Percentiles rank a stretch among this genome's conserved stretches.
Conservation (phyloP, 2,797 vertebrate genomes). For the Malacoraja senta region DNA sequence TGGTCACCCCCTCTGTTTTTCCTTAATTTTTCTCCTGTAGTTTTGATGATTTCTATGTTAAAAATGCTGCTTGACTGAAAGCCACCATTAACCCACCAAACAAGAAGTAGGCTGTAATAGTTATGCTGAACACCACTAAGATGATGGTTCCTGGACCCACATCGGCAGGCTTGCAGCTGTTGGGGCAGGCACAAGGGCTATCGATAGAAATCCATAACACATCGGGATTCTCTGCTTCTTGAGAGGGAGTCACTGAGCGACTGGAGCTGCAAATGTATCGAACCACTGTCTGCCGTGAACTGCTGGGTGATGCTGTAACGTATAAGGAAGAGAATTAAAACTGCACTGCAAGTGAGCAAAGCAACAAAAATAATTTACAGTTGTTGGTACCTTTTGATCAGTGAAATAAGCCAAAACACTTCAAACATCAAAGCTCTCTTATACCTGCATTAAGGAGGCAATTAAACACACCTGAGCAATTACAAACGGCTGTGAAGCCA, state of each 20-base stretch:
- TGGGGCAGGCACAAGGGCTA: constrained; percentile 63
- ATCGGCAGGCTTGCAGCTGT: constrained; percentile 57
- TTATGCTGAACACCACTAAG: constrained; percentile 60
- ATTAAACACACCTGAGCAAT: too few species aligned
- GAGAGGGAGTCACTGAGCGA: constrained; percentile 46
- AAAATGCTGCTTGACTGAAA: too few species aligned
- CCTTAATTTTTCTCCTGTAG: too few species aligned
- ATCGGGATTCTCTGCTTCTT: constrained; percentile 40
- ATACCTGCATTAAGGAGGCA: too few species aligned
- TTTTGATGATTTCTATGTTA: background rate
- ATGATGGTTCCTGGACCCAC: constrained; percentile 62
- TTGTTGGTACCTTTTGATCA: background rate
- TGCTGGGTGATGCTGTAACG: constrained; percentile 39
- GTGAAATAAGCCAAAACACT: background rate
- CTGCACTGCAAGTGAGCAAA: background rate
- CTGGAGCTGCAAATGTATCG: constrained; percentile 61
- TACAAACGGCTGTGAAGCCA: too few species aligned
- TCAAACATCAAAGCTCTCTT: background rate
- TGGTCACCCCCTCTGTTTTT: background rate
- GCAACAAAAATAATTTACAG: background rate
- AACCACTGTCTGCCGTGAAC: constrained; percentile 51
- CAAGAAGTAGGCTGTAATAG: constrained; percentile 57
- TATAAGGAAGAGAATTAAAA: background rate
- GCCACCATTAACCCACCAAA: constrained; percentile 51
- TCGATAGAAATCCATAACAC: constrained; percentile 60